These are phyloP conservation scores for Sussaba pulchella DNA, from an alignment of 2,888 invertebrate genomes.

Conservation along the genomic window DNA sequence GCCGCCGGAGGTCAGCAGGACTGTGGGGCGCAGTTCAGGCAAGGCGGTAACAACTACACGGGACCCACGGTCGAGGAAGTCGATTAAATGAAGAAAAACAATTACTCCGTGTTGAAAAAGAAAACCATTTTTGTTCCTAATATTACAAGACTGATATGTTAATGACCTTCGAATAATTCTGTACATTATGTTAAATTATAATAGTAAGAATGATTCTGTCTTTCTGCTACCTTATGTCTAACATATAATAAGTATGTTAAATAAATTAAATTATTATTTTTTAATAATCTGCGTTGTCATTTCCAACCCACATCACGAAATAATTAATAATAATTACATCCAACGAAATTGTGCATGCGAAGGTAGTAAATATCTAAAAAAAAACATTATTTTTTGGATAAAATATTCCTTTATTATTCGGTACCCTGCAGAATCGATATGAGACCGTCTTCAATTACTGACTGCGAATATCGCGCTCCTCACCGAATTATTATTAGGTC, in stretches of 20 bases:
- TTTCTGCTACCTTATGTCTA: constrained; percentile 16
- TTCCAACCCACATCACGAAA: no score
- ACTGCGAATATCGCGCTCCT: background rate
- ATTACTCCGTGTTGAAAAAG: background rate
- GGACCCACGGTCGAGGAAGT: constrained; percentile 90
- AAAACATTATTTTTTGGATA: no score
- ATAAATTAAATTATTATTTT: no score
- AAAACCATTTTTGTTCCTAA: background rate
- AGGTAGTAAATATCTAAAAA: no score
- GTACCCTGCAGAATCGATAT: no score
- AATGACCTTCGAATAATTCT: background rate
- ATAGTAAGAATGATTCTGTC: background rate
- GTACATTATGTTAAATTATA: no score
- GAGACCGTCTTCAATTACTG: constrained; percentile 9
- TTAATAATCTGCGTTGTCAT: no score
- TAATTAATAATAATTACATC: no score
- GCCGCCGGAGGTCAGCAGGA: constrained; percentile 74
- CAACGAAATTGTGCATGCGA: no score
- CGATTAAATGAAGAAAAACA: background rate
- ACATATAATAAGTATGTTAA: no score
- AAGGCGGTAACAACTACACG: constrained; percentile 79
- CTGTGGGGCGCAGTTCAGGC: constrained; percentile 75
- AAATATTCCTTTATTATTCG: no score
- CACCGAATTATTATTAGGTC: background rate
- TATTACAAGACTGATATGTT: constrained; percentile 1